Conservation (phyloP, 1,140 invertebrate species). For the Diabrotica virgifera region DNA sequence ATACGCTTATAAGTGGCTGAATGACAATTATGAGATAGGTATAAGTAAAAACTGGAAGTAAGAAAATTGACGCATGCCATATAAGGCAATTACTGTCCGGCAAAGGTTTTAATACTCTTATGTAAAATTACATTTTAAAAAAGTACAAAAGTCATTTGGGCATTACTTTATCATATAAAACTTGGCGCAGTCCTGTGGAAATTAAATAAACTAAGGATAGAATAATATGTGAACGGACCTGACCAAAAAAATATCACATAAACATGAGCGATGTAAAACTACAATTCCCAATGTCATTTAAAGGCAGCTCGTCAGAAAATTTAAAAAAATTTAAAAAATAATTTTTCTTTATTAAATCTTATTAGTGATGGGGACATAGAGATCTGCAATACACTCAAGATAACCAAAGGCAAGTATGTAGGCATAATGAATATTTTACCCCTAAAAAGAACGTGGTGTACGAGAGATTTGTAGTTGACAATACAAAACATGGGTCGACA, state of each 20-base stretch:
- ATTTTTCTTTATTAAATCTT: constrained; percentile 27
- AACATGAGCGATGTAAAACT: background rate
- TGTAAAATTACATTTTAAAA: too few relatives aligned
- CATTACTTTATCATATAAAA: background rate
- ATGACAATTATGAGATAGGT: too few relatives aligned
- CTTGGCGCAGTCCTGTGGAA: background rate
- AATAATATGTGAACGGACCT: too few relatives aligned
- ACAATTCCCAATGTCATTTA: constrained; percentile 31
- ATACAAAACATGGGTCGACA: too few relatives aligned
- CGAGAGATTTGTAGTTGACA: constrained; percentile 36
- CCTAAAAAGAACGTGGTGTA: constrained; percentile 25
- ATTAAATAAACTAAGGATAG: background rate
- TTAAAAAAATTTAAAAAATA: constrained; percentile 29
- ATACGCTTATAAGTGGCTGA: too few relatives aligned
- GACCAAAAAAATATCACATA: background rate
- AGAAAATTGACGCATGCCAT: too few relatives aligned
- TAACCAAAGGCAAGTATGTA: constrained; percentile 21
- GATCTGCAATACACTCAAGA: constrained; percentile 28
- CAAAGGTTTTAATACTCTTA: too few relatives aligned
- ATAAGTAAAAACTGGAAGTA: too few relatives aligned
- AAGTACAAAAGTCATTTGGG: too few relatives aligned
- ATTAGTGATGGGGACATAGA: constrained; percentile 27
- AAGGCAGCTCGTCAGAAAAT: constrained; percentile 29
- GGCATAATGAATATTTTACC: constrained; percentile 34
- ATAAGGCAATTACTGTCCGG: too few relatives aligned